phyloP scores from a whole-genome alignment of 1,140 invertebrate species.

The Meteorus sp. region DNA sequence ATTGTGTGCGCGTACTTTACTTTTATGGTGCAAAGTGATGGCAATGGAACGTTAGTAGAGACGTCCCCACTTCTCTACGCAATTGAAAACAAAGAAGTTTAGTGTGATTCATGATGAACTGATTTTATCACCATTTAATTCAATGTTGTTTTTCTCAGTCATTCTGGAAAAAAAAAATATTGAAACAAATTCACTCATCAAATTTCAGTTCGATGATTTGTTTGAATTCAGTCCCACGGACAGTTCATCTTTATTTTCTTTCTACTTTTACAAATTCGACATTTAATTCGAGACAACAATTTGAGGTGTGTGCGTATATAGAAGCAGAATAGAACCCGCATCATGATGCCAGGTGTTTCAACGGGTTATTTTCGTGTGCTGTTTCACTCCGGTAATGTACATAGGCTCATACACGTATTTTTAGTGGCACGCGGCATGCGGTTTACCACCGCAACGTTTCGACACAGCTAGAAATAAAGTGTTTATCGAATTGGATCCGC shows the following conservation, averaged over 20 bases:
- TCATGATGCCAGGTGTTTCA: constrained; percentile 45
- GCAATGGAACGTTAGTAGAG: too few species aligned
- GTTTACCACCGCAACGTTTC: constrained; percentile 45
- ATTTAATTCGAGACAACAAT: constrained; percentile 18
- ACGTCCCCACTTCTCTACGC: too few species aligned
- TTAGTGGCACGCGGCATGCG: constrained; percentile 42
- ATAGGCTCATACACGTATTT: constrained; percentile 40
- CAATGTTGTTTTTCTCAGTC: too few species aligned
- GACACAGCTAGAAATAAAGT: constrained; percentile 47
- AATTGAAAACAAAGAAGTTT: constrained; percentile 11
- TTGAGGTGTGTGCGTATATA: constrained; percentile 4
- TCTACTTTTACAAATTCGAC: constrained; percentile 14
- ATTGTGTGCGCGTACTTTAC: constrained; percentile 8
- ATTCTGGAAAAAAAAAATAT: too few species aligned
- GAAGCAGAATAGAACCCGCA: constrained; percentile 33
- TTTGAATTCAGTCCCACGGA: too few species aligned
- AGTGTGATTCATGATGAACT: constrained; percentile 16
- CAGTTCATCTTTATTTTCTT: too few species aligned
- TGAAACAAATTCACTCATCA: too few species aligned
- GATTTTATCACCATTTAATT: too few species aligned
- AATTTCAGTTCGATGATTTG: too few species aligned
- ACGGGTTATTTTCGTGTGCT: constrained; percentile 43
- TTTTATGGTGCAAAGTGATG: constrained; percentile 7
- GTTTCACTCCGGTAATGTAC: constrained; percentile 32
- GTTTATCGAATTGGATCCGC: constrained; percentile 42